These are phyloP conservation scores for Helicoverpa armigera DNA, from an alignment of 1,140 invertebrate genomes.

Conservation along the genomic window DNA sequence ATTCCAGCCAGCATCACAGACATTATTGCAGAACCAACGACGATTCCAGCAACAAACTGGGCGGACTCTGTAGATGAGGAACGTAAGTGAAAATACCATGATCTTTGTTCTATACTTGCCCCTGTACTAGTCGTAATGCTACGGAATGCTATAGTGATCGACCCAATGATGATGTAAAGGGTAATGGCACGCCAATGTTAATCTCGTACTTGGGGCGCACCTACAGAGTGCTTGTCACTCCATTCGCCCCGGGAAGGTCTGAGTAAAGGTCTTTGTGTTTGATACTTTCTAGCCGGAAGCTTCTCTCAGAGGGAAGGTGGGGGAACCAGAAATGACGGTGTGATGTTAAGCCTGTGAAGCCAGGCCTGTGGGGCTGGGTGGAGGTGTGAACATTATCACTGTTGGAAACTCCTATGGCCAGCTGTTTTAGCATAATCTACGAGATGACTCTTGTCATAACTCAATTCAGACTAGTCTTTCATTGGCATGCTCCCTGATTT, in stretches of 20 bases:
- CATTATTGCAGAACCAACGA: constrained; percentile 83
- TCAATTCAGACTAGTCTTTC: constrained; percentile 88
- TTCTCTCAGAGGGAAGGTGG: constrained; percentile 78
- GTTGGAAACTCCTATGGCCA: constrained; percentile 85
- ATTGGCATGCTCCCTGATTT: constrained; percentile 78
- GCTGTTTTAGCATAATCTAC: constrained; percentile 86
- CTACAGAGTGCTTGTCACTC: constrained; percentile 78
- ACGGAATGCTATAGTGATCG: not conserved
- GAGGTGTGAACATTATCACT: constrained; percentile 68
- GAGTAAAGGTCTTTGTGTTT: constrained; percentile 82
- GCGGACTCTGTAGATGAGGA: constrained; percentile 84
- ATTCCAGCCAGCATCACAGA: constrained; percentile 83
- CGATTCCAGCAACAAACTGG: constrained; percentile 80
- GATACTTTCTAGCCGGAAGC: constrained; percentile 84
- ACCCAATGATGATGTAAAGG: constrained; percentile 84
- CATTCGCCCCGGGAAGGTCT: constrained; percentile 85
- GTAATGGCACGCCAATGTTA: constrained; percentile 83
- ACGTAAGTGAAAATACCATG: constrained; percentile 70
- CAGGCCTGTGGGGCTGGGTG: constrained; percentile 62
- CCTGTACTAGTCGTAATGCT: not conserved
- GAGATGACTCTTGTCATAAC: constrained; percentile 84
- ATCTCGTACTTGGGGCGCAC: constrained; percentile 86
- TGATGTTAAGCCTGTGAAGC: constrained; percentile 71
- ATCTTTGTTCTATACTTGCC: constrained; percentile 36
- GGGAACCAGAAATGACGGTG: constrained; percentile 84